Evolutionary conservation across 2,797 vertebrate genomes (phyloP).

Genomic region (Tolypeutes matacus): DNA sequence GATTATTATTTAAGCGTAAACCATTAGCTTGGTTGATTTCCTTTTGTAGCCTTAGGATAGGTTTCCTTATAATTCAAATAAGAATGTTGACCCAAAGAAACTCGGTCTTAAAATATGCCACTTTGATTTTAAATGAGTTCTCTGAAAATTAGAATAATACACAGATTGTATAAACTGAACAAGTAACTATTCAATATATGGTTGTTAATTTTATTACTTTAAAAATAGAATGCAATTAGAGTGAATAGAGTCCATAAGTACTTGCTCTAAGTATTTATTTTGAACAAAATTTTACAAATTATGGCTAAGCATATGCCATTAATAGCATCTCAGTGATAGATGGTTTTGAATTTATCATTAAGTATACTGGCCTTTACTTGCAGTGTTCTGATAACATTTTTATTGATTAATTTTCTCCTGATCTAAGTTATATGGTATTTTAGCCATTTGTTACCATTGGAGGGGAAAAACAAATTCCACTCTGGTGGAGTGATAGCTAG

Average conservation of each 20-base stretch:
- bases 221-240: constrained; percentile 31
- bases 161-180: constrained; percentile 22
- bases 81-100: background rate
- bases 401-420: constrained; percentile 1
- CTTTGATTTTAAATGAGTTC: constrained; percentile 32
- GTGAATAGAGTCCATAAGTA: background rate
- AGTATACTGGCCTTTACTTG: constrained; percentile 10
- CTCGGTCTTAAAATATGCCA: background rate
- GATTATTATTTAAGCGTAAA: constrained; percentile 45
- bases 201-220: background rate
- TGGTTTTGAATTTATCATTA: constrained; percentile 40
- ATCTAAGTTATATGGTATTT: background rate
- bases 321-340: background rate
- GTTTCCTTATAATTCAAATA: background rate
- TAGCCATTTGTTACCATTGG: constrained; percentile 11
- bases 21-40: constrained; percentile 36
- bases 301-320: background rate
- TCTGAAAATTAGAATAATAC: constrained; percentile 53
- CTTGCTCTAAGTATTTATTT: constrained; percentile 28
- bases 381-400: constrained; percentile 39
- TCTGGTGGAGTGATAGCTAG: background rate
- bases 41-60: background rate
- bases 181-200: constrained; percentile 28
- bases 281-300: constrained; percentile 25
- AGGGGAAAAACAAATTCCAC: background rate